A percentile compares a stretch with the other conserved stretches of the same genome.
Conservation (phyloP, 2,113 vertebrate species). For the Chaenogobius annularis region DNA sequence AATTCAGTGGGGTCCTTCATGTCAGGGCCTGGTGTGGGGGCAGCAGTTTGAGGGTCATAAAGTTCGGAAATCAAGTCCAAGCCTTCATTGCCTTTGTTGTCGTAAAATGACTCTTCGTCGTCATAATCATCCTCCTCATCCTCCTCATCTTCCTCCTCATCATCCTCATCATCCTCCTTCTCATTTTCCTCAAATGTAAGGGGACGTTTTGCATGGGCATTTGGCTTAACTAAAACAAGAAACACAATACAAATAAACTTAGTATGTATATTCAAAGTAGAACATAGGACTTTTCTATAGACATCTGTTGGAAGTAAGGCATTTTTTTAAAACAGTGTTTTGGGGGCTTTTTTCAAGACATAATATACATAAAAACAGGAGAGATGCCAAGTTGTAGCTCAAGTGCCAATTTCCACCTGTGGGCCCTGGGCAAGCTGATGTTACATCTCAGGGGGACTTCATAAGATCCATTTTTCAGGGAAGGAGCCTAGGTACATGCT, state of each 20-base stretch:
- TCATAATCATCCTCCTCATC: neutral
- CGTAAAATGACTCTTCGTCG: neutral
- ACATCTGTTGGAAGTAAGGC: no score
- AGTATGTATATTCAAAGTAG: no score
- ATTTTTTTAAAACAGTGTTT: no score
- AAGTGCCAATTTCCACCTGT: no score
- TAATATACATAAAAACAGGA: no score
- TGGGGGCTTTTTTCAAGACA: no score
- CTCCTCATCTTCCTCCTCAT: neutral
- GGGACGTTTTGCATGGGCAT: neutral
- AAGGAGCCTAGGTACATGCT: no score
- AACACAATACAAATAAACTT: neutral
- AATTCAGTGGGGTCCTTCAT: neutral
- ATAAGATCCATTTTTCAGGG: no score
- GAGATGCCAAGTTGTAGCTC: no score
- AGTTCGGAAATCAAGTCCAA: neutral
- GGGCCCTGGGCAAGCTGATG: no score
- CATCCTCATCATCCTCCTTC: neutral
- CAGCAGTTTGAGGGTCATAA: neutral
- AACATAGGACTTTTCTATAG: no score
- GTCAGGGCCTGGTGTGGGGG: neutral
- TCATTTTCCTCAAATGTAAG: neutral
- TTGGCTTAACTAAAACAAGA: neutral
- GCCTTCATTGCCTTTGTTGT: neutral
- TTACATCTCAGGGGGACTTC: no score